Percentiles rank a stretch among this genome's conserved stretches.
These are phyloP conservation scores for Tretioscincus oriximinensis DNA, from an alignment of 2,113 vertebrate genomes.

Conservation along the genomic window DNA sequence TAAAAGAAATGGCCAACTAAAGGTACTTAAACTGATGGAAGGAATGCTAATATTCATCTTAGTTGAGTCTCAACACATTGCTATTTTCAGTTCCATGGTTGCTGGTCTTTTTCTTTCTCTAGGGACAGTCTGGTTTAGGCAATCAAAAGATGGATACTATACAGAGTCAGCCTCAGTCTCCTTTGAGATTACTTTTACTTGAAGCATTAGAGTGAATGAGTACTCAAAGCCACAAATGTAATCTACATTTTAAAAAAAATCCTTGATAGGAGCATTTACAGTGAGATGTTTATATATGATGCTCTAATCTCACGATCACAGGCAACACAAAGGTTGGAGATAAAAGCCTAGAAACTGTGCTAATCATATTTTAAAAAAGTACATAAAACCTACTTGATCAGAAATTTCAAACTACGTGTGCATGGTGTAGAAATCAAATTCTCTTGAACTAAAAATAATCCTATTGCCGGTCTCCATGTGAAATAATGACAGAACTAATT, in stretches of 20 bases:
- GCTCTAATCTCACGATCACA: slow-evolving; percentile 37
- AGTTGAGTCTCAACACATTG: slow-evolving; percentile 9
- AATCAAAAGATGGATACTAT: slow-evolving; percentile 37
- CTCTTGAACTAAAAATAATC: background rate
- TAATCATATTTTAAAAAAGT: background rate
- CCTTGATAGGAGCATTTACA: slow-evolving; percentile 18
- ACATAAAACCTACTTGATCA: background rate
- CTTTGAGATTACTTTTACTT: slow-evolving; percentile 7
- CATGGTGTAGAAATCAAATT: background rate
- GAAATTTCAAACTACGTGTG: background rate
- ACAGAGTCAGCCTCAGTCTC: background rate
- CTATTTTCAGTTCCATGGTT: slow-evolving; percentile 19
- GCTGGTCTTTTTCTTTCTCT: slow-evolving; percentile 11
- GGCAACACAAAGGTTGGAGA: slow-evolving; percentile 16
- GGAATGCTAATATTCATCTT: slow-evolving; percentile 24
- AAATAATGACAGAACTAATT: background rate
- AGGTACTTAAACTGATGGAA: slow-evolving; percentile 14
- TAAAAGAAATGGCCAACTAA: slow-evolving; percentile 9
- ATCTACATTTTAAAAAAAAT: slow-evolving; percentile 44
- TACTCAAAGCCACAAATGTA: background rate
- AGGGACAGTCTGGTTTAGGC: background rate
- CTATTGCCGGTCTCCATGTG: background rate
- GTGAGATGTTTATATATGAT: slow-evolving; percentile 37
- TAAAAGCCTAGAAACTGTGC: background rate
- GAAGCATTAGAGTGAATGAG: slow-evolving; percentile 3